Evolutionary conservation across 2,113 vertebrate genomes (phyloP).

Genomic region (Leuciscus idus): DNA sequence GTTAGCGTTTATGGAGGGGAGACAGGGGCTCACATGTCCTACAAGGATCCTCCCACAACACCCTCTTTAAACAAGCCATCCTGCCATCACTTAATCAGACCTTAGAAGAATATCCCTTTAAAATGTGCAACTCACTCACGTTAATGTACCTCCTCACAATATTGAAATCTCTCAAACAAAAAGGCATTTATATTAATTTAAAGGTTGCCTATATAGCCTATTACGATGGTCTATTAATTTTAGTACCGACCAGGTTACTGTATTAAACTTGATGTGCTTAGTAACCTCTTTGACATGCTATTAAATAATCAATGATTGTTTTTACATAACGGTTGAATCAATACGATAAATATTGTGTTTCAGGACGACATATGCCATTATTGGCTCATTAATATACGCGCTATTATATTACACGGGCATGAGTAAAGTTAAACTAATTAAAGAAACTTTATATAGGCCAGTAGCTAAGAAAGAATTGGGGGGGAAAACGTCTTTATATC

Average conservation of each 20-base stretch:
- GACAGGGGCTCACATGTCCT: constrained; percentile 73
- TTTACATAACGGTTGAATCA: constrained; percentile 53
- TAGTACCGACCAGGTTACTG: not conserved
- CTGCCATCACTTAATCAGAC: constrained; percentile 55
- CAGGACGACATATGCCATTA: constrained; percentile 48
- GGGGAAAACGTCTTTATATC: not conserved
- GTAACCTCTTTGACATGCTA: constrained; percentile 47
- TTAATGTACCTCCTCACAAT: not conserved
- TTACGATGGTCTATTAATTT: constrained; percentile 46
- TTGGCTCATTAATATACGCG: constrained; percentile 49
- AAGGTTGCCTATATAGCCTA: not conserved
- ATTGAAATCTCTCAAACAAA: not conserved
- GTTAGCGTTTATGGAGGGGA: constrained; percentile 72
- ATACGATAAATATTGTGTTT: constrained; percentile 58
- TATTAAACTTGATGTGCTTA: constrained; percentile 37
- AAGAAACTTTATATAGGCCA: constrained; percentile 35
- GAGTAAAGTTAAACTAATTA: constrained; percentile 44
- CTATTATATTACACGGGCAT: constrained; percentile 46
- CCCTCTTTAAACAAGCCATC: constrained; percentile 68
- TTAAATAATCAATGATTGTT: constrained; percentile 59
- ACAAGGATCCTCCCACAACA: constrained; percentile 57
- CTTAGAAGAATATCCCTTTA: not conserved
- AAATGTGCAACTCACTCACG: not conserved
- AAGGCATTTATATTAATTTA: not conserved
- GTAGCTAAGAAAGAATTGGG: constrained; percentile 10